A percentile compares a stretch with the other conserved stretches of the same genome.
Conservation (phyloP, 2,888 invertebrate genomes). For the Patella pellucida region DNA sequence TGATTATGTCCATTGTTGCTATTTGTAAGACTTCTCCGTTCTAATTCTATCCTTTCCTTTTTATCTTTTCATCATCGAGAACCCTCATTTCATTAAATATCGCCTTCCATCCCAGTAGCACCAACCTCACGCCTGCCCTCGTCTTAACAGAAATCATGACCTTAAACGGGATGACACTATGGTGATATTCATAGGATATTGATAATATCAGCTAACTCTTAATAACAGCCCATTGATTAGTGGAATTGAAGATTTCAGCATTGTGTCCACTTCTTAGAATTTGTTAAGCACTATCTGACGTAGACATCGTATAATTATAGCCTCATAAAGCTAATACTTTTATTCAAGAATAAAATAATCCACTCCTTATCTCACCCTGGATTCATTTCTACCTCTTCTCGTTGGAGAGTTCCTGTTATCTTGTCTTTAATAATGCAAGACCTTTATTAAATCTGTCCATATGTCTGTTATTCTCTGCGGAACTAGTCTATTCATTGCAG, state of each 20-base stretch:
- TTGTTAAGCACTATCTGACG: not conserved
- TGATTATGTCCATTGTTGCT: not conserved
- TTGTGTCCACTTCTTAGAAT: not conserved
- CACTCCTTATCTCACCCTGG: not conserved
- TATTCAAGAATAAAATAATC: not conserved
- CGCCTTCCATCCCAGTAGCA: no score
- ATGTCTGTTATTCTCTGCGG: not conserved
- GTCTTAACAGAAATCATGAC: no score
- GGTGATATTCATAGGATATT: no score
- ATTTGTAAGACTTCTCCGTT: not conserved
- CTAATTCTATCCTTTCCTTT: not conserved
- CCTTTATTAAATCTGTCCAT: not conserved
- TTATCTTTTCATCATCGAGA: not conserved
- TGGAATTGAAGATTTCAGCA: not conserved
- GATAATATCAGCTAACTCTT: no score
- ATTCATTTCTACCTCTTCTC: not conserved
- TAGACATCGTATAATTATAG: not conserved
- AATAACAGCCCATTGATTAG: no score
- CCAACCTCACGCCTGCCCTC: no score
- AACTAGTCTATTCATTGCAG: not conserved
- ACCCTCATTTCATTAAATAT: conserved; percentile 5
- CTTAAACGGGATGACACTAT: no score
- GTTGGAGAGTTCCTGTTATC: not conserved
- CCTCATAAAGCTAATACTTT: not conserved
- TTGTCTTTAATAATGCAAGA: not conserved